Conservation (phyloP, 2,113 vertebrate species). For the Glaucidium brasilianum region DNA sequence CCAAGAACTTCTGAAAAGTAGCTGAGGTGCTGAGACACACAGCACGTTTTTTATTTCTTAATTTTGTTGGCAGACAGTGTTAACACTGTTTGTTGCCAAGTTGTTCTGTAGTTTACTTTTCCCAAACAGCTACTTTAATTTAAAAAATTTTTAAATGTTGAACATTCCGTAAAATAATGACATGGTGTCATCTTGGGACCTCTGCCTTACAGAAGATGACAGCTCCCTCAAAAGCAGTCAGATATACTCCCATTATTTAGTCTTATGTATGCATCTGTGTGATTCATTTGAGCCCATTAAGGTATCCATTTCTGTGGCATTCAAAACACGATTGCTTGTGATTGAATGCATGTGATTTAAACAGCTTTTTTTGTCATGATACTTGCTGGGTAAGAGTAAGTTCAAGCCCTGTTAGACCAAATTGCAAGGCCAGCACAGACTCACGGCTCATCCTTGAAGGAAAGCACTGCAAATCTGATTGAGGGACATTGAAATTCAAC, state of each 20-base stretch:
- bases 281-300: not conserved
- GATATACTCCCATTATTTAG: not conserved
- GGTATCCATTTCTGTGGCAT: not conserved
- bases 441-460: not conserved
- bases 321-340: not conserved
- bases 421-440: not conserved
- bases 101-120: not conserved
- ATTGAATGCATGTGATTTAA: not conserved
- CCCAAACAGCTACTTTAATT: not conserved
- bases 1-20: not conserved
- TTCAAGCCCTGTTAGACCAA: not conserved
- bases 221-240: not conserved
- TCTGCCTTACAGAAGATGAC: not conserved
- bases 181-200: not conserved
- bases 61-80: slow-evolving; percentile 1
- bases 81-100: not conserved
- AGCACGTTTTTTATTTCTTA: not conserved
- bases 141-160: not conserved
- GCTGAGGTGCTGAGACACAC: not conserved
- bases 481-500: not conserved
- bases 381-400: not conserved
- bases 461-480: not conserved
- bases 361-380: not conserved
- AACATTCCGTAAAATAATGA: not conserved
- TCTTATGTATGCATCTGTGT: not conserved